phyloP scores from a whole-genome alignment of 2,888 invertebrate species.

The Gastrophysa polygoni region DNA sequence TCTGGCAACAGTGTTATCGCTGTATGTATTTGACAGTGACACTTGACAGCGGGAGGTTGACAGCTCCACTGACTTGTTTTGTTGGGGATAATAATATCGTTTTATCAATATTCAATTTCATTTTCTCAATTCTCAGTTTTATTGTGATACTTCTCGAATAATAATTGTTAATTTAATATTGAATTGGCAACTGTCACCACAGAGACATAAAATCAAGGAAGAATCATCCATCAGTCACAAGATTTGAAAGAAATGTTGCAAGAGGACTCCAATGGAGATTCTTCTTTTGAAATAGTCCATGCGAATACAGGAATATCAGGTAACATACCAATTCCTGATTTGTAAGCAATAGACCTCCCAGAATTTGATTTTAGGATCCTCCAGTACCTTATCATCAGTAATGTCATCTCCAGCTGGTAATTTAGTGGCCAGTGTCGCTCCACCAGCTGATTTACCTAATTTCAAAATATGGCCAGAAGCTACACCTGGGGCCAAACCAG shows the following conservation, averaged over 20 bases:
- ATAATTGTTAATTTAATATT: too few species aligned
- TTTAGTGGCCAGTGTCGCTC: slow-evolving; percentile 71
- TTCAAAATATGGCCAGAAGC: slow-evolving; percentile 61
- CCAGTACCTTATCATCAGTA: slow-evolving; percentile 56
- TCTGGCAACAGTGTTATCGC: too few species aligned
- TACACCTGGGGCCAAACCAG: slow-evolving; percentile 27
- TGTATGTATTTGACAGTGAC: too few species aligned
- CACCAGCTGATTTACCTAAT: slow-evolving; percentile 71
- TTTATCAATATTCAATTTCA: too few species aligned
- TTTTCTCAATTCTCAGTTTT: too few species aligned
- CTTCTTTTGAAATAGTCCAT: slow-evolving; percentile 57
- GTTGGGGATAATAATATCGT: too few species aligned
- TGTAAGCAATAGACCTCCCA: not conserved
- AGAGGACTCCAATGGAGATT: slow-evolving; percentile 58
- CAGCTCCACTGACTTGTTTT: too few species aligned
- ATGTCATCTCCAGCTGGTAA: slow-evolving; percentile 61
- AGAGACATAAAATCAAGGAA: too few species aligned
- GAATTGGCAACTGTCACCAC: too few species aligned
- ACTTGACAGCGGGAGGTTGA: too few species aligned
- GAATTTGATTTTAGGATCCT: slow-evolving; percentile 48
- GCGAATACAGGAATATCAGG: slow-evolving; percentile 4
- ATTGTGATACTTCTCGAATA: too few species aligned
- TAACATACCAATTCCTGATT: not conserved
- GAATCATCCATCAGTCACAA: not conserved
- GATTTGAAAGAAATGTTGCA: slow-evolving; percentile 43